Evolutionary conservation across 2,113 vertebrate genomes (phyloP), one percentile per base, ranked within the genome.

Genomic region (Morone saxatilis): DNA sequence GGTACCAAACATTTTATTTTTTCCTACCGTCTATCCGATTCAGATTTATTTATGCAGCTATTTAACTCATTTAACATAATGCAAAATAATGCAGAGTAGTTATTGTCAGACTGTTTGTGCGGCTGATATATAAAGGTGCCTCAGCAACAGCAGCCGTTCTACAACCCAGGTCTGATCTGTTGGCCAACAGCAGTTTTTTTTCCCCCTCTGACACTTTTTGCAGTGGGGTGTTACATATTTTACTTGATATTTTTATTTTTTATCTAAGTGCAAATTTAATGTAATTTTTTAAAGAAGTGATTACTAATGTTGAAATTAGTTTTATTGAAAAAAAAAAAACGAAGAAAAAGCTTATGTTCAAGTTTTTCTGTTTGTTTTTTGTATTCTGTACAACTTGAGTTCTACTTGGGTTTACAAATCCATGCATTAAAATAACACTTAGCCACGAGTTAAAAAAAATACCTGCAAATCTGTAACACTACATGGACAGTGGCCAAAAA

Each of bases 291-390:
- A 38, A 72, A 71, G 38, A 76, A 82, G n/a, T 82, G 13, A 84
- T 88, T 86, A 89, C 86, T 91, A 86, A 93, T 89, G 88, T 81
- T 83, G 73, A 87, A 78, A 75, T 71, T 66, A 84, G 83, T 91
- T 86, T 81, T 90, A 60, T 76, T 66, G 48, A 57, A 40, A 65
- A 25, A 13, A 83, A 54, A 31, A 31, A 31, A 31, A 31, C 31
- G 31, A 31, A 31, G 31, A 36, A 83, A 80, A 87, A 81, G 69
- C 80, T 59, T n/a, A 77, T 60, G 78, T 90, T 86, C 76, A 84
- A 88, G 76, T 65, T 38, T 31, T 66, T 75, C 17, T 83, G 59
- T 76, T 66, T 53, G 38, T 40, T 59, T 71, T 79, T 60, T 50
- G 20, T 14, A 70, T 74, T 83, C 41, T 81, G 76, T 71, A 74